Conservation (phyloP, 35 echinoderm and acorn worm species). For the Hemicentrotus pulcherrimus region DNA sequence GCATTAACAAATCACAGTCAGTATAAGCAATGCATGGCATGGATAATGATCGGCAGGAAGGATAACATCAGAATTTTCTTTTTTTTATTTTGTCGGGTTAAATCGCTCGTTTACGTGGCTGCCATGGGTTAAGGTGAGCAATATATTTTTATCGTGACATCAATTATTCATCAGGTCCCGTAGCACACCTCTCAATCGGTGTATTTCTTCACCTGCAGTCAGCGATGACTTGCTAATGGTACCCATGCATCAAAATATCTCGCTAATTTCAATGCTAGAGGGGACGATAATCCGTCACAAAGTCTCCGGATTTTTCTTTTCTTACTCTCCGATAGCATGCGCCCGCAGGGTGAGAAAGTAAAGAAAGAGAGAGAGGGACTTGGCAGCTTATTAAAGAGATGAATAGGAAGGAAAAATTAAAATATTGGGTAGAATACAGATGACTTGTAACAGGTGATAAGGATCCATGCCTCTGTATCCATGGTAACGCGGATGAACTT, state of each 20-base stretch:
- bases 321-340: neutral
- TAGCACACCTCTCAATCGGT: neutral
- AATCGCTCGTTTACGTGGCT: neutral
- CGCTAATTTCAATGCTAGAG: neutral
- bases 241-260: neutral
- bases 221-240: neutral
- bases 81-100: neutral
- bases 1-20: neutral
- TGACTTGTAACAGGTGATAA: neutral
- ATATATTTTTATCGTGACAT: neutral
- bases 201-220: neutral
- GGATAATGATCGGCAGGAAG: neutral
- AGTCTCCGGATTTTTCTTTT: neutral
- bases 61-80: neutral
- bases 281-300: neutral
- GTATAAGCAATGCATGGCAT: neutral
- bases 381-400: neutral
- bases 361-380: neutral
- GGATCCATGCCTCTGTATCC: neutral
- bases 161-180: neutral
- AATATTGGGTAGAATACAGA: neutral
- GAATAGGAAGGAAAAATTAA: neutral
- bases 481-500: neutral
- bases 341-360: neutral
- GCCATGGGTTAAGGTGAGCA: neutral